Base-by-base conservation (phyloP, 2,797 vertebrate genomes). In the Triplophysa yarkandensis region DNA sequence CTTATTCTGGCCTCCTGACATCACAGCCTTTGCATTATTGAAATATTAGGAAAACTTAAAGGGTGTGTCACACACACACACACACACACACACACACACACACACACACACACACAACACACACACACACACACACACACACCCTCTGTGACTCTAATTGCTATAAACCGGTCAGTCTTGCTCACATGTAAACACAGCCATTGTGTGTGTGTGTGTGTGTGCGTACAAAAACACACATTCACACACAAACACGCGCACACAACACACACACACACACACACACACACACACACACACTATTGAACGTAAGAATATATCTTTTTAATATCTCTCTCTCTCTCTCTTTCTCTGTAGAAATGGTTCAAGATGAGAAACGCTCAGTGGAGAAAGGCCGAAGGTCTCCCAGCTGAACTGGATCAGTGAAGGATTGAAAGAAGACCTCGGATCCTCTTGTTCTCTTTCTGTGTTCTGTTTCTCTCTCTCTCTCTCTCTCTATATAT, bases 331-430 rank as follows among this genome's bases (percentile, higher is more conserved):
- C 30, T 44, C 9, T 52, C 6, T n/a, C 14, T 58, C 28, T 67
- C 1, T 36, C 41, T 75, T 27, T 76, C 54, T 73, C 68, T 85
- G 7, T 85, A 99, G 97, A 92, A 93, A 89, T 99, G 96, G 97
- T 99, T 98, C 90, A 89, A 88, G 86, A 86, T 90, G 68, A 94
- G 97, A 60, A 93, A 95, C 60, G 92, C 93, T 0, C 87, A 93
- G 88, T 99, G 97, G 97, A 93, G 95, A 83, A 80, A 86, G 84
- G 89, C 92, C 0, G 96, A 99, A 90, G 97, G 97, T 11, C 91
- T 99, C 11, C 96, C 96, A 6, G 92, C 95, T 4, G 81, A 95
- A 78, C 87, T 85, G 0, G 95, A 46, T 98, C 95, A 2, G 96
- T 99, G 74, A 90, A 94, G 74, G 96, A 99, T 89, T 98, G 84